Base-by-base conservation (phyloP, 2,888 invertebrate species). In the Punctoribates punctum region DNA sequence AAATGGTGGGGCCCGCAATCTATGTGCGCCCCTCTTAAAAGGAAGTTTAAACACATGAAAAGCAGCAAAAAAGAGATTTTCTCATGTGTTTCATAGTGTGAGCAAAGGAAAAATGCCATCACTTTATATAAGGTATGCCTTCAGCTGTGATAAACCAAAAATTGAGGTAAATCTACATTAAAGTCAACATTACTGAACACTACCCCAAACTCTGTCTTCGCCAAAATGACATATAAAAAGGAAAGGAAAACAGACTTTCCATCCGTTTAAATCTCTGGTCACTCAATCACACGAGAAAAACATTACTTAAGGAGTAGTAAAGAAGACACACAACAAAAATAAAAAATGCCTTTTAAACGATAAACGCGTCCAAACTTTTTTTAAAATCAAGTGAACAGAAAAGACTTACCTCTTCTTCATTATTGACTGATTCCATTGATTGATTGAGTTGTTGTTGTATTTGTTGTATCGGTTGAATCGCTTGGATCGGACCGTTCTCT, bases 341-440 rank as follows among this genome's bases (percentile, higher is more conserved):
- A 5, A 46, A 34, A 46, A 46, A 46, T 60, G 27, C 25, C 1
- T 42, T 42, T 42, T 42, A 42, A 42, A 42, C 42, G 42, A 42
- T 42, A 60, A 60, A 60, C 27, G 13, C 27, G 15, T 51, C 17
- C 15, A 29, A 11, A 1, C 3, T 42, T 42, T 42, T 13, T 42
- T 42, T 13, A 9, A 42, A 42, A 5, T 42, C 42, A 42, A 34
- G 34, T 34, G 34, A 34, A 42, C 13, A 13, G 42, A 42, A 42
- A 42, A 42, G 13, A 42, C 42, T 42, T 83, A 96, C 96, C 95
- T 96, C 96, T 89, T 96, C 96, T 88, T 96, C 96, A 85, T 94
- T 92, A 87, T 95, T 95, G 85, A 96, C 96, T 83, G 94, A 95
- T 88, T 96, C 96, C 94, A 96, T 95, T 88, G 94, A 95, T 87